Base-by-base conservation (phyloP, 2,888 invertebrate genomes). In the Drosophila mettleri region DNA sequence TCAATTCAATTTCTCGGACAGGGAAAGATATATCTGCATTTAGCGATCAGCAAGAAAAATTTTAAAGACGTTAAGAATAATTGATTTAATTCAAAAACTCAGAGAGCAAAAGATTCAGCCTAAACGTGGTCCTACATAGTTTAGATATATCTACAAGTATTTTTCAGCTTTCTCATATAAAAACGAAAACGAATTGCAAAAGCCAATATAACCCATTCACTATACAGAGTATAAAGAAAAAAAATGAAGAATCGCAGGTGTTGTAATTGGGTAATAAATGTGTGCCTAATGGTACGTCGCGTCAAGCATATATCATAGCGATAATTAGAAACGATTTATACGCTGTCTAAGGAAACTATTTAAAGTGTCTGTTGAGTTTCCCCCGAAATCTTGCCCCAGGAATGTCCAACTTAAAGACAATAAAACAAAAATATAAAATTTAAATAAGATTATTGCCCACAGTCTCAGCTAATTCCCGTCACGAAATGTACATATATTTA, bases 181-280 rank as follows among this genome's bases (percentile, higher is more conserved):
- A n/a, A n/a, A n/a, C n/a, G n/a, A n/a, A n/a, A n/a, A n/a, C n/a
- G n/a, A 27, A 18, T 16, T 14, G 3, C 31, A 12, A 36, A 27
- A 22, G 3, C 27, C 1, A 5, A 52, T 29, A 38, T 29, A 6
- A 27, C 20, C n/a, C 1, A 0, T 14, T 10, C 14, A 38, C 1
- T 1, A 14, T n/a, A 10, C 12, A 36, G 36, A 27, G 51, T 18
- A 63, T 55, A 53, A 60, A 14, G 16, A 45, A 41, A 61, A 34
- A 48, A 54, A 57, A 57, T 39, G 4, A 38, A 49, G 67, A 65
- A 52, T 58, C 58, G 59, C 48, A 62, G 77, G 79, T 69, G 74
- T 59, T 76, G 73, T 69, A 77, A 81, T 77, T 77, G 69, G 65
- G 49, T 53, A 73, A 69, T 77, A 68, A 70, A 67, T 45, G 69